Evolutionary conservation across 2,797 vertebrate species (phyloP), one percentile per base, ranked within the genome.

Genomic region (Coracias cyanogaster): DNA sequence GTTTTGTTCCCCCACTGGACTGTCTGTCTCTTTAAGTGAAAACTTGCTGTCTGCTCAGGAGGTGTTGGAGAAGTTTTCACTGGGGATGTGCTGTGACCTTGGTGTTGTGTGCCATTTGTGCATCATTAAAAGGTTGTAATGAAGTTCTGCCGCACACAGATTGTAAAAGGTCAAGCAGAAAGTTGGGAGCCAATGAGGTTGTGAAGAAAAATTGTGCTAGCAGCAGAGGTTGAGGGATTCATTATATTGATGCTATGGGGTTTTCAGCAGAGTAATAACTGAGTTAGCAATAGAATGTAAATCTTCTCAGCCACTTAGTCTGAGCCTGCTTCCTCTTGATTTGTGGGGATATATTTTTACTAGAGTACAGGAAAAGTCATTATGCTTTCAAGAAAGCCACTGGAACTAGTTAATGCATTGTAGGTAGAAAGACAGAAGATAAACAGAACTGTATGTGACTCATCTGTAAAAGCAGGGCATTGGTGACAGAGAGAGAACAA

Each of bases 81-180:
- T 85, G 65, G 96, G 96, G 97, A 96, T 96, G 86, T 87, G 92
- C 94, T 83, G 85, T 98, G 98, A 98, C 98, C 98, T 98, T 98
- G 98, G 96, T 98, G 97, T 98, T 97, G 95, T 97, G 93, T 97
- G 97, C 97, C 98, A 98, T 98, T 98, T 98, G 98, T 98, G 97
- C 97, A 97, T 98, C 98, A 97, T 98, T 98, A 98, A 98, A 98
- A 98, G 97, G 97, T 97, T 97, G 97, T 98, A 98, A 98, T 98
- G 98, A 98, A 98, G 98, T 97, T 98, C 97, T 97, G 97, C 97
- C 2, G 65, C 96, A 97, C 97, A 95, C 97, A 98, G 97, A 98
- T 98, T 98, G 97, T 97, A 97, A 98, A 98, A 98, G 98, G 98
- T 98, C 98, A 98, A 98, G 98, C 98, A 98, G 98, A 98, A 98